phyloP scores from a whole-genome alignment of 2,888 invertebrate species.

The Lithophane leautieri region DNA sequence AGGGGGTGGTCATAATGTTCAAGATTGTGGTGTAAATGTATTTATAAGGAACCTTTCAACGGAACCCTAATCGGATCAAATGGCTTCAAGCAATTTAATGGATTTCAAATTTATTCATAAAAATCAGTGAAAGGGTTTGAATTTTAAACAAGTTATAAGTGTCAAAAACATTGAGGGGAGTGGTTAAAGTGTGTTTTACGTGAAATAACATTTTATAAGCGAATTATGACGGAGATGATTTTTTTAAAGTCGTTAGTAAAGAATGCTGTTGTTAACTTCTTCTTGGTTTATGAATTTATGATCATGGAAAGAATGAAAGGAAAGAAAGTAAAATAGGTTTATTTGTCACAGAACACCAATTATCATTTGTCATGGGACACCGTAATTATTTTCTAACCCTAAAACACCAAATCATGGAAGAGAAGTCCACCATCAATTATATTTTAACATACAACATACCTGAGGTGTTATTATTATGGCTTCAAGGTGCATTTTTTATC shows the following conservation, averaged over 20 bases:
- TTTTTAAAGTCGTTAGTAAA: slow-evolving; percentile 24
- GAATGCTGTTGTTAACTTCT: slow-evolving; percentile 13
- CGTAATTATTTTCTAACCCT: neutral
- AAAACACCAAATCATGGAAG: neutral
- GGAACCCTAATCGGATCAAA: slow-evolving; percentile 68
- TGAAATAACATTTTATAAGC: slow-evolving; percentile 26
- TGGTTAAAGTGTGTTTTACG: neutral
- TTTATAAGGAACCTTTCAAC: slow-evolving; percentile 68
- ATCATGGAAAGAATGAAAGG: too few relatives aligned
- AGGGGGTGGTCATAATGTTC: slow-evolving; percentile 52
- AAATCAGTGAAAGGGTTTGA: slow-evolving; percentile 41
- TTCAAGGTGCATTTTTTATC: too few relatives aligned
- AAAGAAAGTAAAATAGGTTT: too few relatives aligned
- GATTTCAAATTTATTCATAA: slow-evolving; percentile 60
- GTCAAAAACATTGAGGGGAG: slow-evolving; percentile 25
- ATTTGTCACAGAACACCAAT: too few relatives aligned
- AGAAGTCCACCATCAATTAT: neutral
- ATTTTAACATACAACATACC: neutral
- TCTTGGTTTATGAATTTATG: slow-evolving; percentile 7
- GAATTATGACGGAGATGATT: slow-evolving; percentile 36
- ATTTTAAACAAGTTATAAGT: slow-evolving; percentile 40
- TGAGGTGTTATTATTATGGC: too few relatives aligned
- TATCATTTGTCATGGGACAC: too few relatives aligned
- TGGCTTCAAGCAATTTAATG: slow-evolving; percentile 57
- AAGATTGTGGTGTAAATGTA: slow-evolving; percentile 69